Percentiles rank a stretch among this genome's conserved stretches.
Conservation (phyloP, 1,140 invertebrate species). For the Ectropis grisescens region DNA sequence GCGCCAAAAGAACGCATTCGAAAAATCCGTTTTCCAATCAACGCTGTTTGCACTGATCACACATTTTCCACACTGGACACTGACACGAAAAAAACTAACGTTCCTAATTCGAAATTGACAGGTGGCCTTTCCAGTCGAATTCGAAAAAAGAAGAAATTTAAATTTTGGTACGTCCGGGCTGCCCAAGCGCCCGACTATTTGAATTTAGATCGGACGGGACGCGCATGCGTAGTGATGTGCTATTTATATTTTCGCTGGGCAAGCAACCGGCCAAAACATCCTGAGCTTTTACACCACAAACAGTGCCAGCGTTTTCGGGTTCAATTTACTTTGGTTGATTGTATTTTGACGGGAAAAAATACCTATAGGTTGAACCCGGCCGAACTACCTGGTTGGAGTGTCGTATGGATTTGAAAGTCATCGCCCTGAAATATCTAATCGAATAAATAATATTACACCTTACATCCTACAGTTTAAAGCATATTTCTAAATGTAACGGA, state of each 20-base stretch:
- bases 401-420: too few species aligned
- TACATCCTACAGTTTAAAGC: too few species aligned
- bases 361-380: constrained; percentile 13
- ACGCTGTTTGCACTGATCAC: constrained; percentile 44
- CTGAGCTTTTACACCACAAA: constrained; percentile 14
- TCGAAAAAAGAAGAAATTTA: constrained; percentile 24
- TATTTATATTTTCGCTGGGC: constrained; percentile 53
- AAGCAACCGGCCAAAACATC: constrained; percentile 14
- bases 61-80: constrained; percentile 35
- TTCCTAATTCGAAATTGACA: constrained; percentile 5
- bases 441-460: too few species aligned
- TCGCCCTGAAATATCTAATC: too few species aligned
- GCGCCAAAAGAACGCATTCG: constrained; percentile 15
- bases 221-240: constrained; percentile 22
- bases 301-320: constrained; percentile 4
- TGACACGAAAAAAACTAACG: constrained; percentile 5
- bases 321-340: constrained; percentile 10
- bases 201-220: constrained; percentile 37
- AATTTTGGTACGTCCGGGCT: constrained; percentile 35
- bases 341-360: constrained; percentile 14
- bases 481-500: too few species aligned
- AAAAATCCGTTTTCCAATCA: constrained; percentile 22
- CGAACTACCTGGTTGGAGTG: background rate
- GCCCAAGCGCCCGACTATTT: constrained; percentile 35
- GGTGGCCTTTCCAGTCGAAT: constrained; percentile 48